These are phyloP conservation scores for Ostrea edulis DNA, from an alignment of 1,140 invertebrate species.

Conservation along the genomic window DNA sequence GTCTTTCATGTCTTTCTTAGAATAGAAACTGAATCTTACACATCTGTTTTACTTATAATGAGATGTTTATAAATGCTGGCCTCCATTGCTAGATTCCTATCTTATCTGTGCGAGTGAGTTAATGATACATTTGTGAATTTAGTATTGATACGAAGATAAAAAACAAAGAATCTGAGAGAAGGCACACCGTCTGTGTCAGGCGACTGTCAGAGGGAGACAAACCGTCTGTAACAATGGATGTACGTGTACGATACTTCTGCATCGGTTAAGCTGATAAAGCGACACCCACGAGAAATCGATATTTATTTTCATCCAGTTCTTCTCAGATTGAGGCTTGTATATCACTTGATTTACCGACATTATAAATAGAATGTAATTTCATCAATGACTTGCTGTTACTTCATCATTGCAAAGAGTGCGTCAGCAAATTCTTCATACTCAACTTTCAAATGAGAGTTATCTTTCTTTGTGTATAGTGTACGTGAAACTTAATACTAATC, in stretches of 20 bases:
- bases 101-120: constrained; percentile 2
- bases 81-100: constrained; percentile 5
- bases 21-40: constrained; percentile 17
- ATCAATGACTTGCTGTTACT: too few species aligned
- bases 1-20: constrained; percentile 18
- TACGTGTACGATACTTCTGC: neutral
- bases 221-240: neutral
- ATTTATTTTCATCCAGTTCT: neutral
- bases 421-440: too few species aligned
- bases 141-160: constrained; percentile 14
- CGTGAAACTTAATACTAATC: neutral
- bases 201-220: neutral
- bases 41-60: constrained; percentile 26
- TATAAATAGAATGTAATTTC: neutral
- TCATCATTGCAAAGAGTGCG: too few species aligned
- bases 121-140: constrained; percentile 33
- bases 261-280: neutral
- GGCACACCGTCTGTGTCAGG: neutral
- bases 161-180: constrained; percentile 18
- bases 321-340: neutral
- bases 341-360: neutral
- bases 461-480: constrained; percentile 4
- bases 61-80: constrained; percentile 28
- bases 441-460: neutral
- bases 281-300: neutral